Base-by-base conservation (phyloP, 2,113 vertebrate genomes). In the Hystrix brachyura region DNA sequence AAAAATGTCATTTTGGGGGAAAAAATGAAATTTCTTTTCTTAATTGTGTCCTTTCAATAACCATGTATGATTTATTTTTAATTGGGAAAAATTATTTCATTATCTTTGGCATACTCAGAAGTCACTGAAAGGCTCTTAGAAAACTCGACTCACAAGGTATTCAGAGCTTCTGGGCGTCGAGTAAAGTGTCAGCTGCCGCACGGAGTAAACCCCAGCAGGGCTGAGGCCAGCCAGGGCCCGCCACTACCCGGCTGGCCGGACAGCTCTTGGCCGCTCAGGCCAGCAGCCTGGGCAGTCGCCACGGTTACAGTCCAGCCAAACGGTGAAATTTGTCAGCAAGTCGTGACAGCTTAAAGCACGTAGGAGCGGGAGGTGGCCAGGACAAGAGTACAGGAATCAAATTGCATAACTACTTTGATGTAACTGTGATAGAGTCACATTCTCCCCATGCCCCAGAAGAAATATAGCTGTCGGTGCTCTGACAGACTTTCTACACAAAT, bases 41-140 rank as follows among this genome's bases (percentile, higher is more conserved):
- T 60, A 57, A n/a, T 74, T 94, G 7, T 55, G 13, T 90, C 11
- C 71, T 87, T 90, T 85, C 27, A 65, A 84, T 83, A 84, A 64
- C 38, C 9, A 69, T 72, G 60, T 91, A 51, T 72, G 23, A 13
- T 43, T 72, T 85, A 46, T 57, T 94, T 78, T 82, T 14, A 95
- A 74, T 90, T 57, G 11, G 48, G 2, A 72, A 55, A 32, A 57
- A 43, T 69, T 76, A 78, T 55, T 79, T 59, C 38, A 60, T 94
- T 71, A 65, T 59, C 10, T 86, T 84, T 48, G 46, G 57, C 6
- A 76, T 87, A 38, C 27, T 84, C 60, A 72, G 25, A 65, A 51
- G 25, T 80, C 67, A 87, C 53, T 72, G 29, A 57, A 29, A 27
- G n/a, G 6, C 90, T 12, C 57, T 79, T 69, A 82, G 7, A 79